Conservation (phyloP, 2,888 invertebrate genomes). For the Nomada ruficornis region DNA sequence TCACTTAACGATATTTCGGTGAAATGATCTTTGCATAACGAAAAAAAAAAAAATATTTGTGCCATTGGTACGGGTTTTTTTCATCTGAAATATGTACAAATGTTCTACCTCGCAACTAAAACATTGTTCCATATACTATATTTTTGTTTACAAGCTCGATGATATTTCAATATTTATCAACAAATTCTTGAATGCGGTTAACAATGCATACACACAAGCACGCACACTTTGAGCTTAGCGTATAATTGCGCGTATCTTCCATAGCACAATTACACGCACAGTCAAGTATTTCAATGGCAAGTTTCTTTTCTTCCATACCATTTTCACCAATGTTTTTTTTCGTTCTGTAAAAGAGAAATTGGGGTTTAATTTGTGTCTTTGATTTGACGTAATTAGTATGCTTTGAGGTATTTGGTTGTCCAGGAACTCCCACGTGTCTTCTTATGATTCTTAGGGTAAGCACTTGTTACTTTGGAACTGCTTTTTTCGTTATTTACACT, state of each 20-base stretch:
- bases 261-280: background rate
- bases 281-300: constrained; percentile 38
- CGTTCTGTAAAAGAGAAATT: background rate
- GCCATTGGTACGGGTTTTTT: constrained; percentile 43
- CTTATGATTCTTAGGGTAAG: constrained; percentile 83
- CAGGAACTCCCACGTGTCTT: constrained; percentile 78
- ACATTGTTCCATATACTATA: constrained; percentile 11
- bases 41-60: constrained; percentile 32
- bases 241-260: background rate
- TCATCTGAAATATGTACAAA: constrained; percentile 21
- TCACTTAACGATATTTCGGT: constrained; percentile 50
- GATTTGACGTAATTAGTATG: constrained; percentile 35
- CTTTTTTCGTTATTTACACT: constrained; percentile 62
- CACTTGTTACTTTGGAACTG: constrained; percentile 78
- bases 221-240: background rate
- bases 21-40: constrained; percentile 21
- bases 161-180: no score
- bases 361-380: constrained; percentile 11
- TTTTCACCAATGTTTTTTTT: background rate
- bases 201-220: background rate
- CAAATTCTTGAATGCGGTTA: no score
- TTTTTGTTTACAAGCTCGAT: no score
- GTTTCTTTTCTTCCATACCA: background rate
- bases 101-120: constrained; percentile 26
- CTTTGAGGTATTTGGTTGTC: constrained; percentile 78